Conservation (phyloP, 2,888 invertebrate species). For the Anticlea derivata region DNA sequence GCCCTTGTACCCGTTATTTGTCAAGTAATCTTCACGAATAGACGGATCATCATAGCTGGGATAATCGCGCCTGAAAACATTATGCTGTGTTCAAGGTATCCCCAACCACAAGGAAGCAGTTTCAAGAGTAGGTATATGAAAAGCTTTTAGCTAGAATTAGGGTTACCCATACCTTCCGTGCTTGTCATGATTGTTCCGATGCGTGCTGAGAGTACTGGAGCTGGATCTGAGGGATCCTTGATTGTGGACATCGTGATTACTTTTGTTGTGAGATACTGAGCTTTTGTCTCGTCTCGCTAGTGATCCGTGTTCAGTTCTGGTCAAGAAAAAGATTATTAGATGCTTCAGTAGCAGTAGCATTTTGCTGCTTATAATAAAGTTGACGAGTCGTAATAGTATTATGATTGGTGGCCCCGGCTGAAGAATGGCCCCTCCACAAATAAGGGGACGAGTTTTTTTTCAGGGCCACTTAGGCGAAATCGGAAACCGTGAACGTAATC, state of each 20-base stretch:
- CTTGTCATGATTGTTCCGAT: conserved; percentile 80
- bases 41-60: conserved; percentile 72
- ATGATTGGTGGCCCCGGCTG: no score
- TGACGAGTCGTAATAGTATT: no score
- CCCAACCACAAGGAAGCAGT: conserved; percentile 28
- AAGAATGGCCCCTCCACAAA: no score
- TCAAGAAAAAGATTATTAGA: not conserved
- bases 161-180: conserved; percentile 62
- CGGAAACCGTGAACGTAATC: no score
- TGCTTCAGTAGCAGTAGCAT: no score
- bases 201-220: conserved; percentile 83
- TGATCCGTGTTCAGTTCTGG: conserved; percentile 72
- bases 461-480: no score
- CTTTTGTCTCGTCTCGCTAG: conserved; percentile 72
- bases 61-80: conserved; percentile 68
- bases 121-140: not conserved
- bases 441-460: no score
- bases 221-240: conserved; percentile 85
- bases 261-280: conserved; percentile 64
- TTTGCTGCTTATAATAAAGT: no score
- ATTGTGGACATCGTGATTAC: conserved; percentile 61
- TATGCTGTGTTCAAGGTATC: conserved; percentile 40
- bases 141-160: not conserved
- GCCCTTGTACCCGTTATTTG: conserved; percentile 75
- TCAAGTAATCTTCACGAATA: conserved; percentile 68